phyloP scores from a whole-genome alignment of 2,888 invertebrate genomes.

The Malachius bipustulatus region DNA sequence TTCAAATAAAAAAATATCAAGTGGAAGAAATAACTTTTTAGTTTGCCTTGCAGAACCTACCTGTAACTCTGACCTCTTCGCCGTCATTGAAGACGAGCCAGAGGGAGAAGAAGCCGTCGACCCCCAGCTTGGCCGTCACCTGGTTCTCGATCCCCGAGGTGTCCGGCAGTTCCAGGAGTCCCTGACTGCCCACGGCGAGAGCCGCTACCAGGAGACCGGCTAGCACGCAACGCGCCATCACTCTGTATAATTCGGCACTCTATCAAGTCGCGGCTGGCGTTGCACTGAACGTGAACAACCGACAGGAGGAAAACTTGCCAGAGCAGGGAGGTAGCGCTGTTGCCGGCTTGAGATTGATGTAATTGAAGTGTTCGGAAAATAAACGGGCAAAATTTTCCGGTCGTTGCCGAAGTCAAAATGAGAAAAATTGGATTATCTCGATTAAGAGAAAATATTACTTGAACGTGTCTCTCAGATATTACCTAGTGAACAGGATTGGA shows the following conservation, averaged over 20 bases:
- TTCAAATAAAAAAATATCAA: too few relatives aligned
- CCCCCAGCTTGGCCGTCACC: slow-evolving; percentile 38
- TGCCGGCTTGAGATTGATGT: too few relatives aligned
- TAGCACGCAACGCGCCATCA: slow-evolving; percentile 8
- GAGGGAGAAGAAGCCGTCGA: slow-evolving; percentile 42
- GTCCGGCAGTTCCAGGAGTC: slow-evolving; percentile 34
- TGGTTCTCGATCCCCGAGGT: slow-evolving; percentile 40
- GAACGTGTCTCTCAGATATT: too few relatives aligned
- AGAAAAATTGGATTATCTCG: too few relatives aligned
- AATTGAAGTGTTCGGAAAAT: too few relatives aligned
- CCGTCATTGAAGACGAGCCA: slow-evolving; percentile 43
- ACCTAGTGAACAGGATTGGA: too few relatives aligned
- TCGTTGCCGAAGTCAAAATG: too few relatives aligned
- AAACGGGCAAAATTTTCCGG: too few relatives aligned
- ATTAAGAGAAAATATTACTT: too few relatives aligned
- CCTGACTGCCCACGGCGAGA: slow-evolving; percentile 13
- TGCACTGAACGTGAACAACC: slow-evolving; percentile 17
- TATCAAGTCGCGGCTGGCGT: slow-evolving; percentile 16
- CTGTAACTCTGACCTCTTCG: slow-evolving; percentile 37
- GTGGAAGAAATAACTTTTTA: too few relatives aligned
- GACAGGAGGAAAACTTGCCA: slow-evolving; percentile 8
- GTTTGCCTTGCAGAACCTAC: too few relatives aligned
- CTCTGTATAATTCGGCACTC: slow-evolving; percentile 11
- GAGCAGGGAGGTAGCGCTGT: slow-evolving; percentile 12
- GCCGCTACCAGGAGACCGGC: slow-evolving; percentile 12